phyloP scores from a whole-genome alignment of 1,140 invertebrate genomes.

The Armadillidium nasatum region DNA sequence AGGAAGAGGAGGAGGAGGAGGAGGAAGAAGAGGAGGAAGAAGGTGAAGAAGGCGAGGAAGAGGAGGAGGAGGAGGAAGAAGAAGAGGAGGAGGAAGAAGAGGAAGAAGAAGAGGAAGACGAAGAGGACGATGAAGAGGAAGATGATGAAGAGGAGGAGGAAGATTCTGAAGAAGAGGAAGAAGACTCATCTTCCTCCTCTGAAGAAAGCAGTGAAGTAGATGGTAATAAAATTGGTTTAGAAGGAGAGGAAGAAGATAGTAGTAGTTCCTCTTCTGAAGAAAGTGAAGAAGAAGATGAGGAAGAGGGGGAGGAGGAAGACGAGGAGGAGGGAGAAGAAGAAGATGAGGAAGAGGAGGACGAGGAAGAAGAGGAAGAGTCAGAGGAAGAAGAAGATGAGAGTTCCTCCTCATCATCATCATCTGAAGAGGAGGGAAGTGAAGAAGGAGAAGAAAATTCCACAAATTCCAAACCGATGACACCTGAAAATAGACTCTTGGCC shows the following conservation, averaged over 20 bases:
- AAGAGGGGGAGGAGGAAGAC: not conserved
- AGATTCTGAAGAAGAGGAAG: conserved; percentile 27
- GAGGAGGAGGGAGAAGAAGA: not conserved
- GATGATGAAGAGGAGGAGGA: not conserved
- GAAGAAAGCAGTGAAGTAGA: not conserved
- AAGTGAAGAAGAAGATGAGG: not conserved
- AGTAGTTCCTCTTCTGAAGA: not conserved
- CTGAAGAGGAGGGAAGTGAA: not conserved
- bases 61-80: not conserved
- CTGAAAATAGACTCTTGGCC: not conserved
- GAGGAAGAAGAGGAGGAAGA: conserved; percentile 14
- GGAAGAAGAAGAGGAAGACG: not conserved
- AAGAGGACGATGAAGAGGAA: not conserved
- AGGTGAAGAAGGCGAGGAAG: not conserved
- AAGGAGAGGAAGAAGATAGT: not conserved
- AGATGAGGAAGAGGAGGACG: not conserved
- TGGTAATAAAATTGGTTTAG: not conserved
- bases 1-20: not conserved
- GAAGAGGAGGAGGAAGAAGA: not conserved
- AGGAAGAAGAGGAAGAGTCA: conserved; percentile 3
- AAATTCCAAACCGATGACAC: not conserved
- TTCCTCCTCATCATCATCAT: not conserved
- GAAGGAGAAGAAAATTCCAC: not conserved
- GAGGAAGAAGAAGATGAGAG: not conserved
- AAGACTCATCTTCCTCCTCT: not conserved